These are phyloP conservation scores for Biston betularia DNA, from an alignment of 2,888 invertebrate genomes.

Conservation along the genomic window DNA sequence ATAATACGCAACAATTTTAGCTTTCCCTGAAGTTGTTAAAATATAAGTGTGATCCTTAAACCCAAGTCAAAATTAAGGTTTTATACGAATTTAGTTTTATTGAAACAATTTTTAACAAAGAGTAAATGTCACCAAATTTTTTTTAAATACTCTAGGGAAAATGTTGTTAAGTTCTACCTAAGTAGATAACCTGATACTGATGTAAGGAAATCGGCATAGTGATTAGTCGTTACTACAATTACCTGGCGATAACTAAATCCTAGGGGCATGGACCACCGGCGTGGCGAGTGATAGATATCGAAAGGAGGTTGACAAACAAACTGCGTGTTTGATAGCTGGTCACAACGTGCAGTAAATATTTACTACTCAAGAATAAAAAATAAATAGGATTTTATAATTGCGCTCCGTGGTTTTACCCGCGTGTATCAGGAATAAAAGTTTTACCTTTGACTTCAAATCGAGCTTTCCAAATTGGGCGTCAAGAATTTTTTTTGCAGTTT, in stretches of 20 bases:
- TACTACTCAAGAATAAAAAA: background rate
- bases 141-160: background rate
- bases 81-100: too few relatives aligned
- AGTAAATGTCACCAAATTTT: background rate
- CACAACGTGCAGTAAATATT: background rate
- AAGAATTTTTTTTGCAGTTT: too few relatives aligned
- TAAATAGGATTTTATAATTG: too few relatives aligned
- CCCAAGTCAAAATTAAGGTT: too few relatives aligned
- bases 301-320: slow-evolving; percentile 15
- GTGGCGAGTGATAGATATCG: slow-evolving; percentile 37
- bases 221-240: slow-evolving; percentile 9
- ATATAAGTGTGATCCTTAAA: too few relatives aligned
- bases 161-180: background rate
- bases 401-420: too few relatives aligned
- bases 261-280: slow-evolving; percentile 36
- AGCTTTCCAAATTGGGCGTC: too few relatives aligned
- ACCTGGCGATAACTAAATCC: slow-evolving; percentile 18
- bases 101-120: too few relatives aligned
- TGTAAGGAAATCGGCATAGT: slow-evolving; percentile 8
- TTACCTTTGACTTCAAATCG: too few relatives aligned
- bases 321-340: background rate
- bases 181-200: background rate
- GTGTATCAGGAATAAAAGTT: too few relatives aligned
- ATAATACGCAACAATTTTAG: too few relatives aligned
- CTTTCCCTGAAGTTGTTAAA: too few relatives aligned